A percentile compares a stretch with the other conserved stretches of the same genome.
phyloP scores from a whole-genome alignment of 1,140 invertebrate species.

The Papilio helenus region DNA sequence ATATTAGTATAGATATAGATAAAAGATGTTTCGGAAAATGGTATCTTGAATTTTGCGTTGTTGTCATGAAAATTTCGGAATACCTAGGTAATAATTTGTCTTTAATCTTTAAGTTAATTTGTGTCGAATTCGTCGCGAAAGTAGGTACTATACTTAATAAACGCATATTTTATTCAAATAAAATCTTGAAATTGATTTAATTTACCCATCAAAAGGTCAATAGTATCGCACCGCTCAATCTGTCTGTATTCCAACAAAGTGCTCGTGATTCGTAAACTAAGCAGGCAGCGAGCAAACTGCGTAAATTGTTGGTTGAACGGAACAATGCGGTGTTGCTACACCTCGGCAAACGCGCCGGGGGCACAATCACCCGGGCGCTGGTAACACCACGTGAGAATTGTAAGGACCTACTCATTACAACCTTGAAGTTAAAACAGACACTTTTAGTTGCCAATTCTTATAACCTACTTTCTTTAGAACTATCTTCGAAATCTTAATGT shows the following conservation, averaged over 20 bases:
- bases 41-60: no score
- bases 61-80: no score
- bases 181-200: slow-evolving; percentile 18
- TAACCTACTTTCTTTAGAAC: no score
- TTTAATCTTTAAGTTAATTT: background rate
- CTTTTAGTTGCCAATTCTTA: no score
- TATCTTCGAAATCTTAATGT: no score
- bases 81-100: background rate
- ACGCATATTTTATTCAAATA: background rate
- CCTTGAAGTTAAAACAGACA: no score
- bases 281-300: slow-evolving; percentile 42
- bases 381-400: slow-evolving; percentile 37
- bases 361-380: slow-evolving; percentile 48
- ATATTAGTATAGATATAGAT: no score
- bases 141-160: background rate
- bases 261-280: slow-evolving; percentile 38
- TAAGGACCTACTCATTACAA: slow-evolving; percentile 41
- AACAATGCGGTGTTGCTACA: slow-evolving; percentile 50
- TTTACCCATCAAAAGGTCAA: slow-evolving; percentile 19
- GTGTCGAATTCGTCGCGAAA: background rate
- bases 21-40: no score
- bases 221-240: slow-evolving; percentile 24
- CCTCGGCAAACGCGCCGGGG: slow-evolving; percentile 49
- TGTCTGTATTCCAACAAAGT: slow-evolving; percentile 26
- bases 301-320: slow-evolving; percentile 50